Percentiles rank a stretch among this genome's conserved stretches.
These are phyloP conservation scores for Falcaria lacertinaria DNA, from an alignment of 2,888 invertebrate species.

Conservation along the genomic window DNA sequence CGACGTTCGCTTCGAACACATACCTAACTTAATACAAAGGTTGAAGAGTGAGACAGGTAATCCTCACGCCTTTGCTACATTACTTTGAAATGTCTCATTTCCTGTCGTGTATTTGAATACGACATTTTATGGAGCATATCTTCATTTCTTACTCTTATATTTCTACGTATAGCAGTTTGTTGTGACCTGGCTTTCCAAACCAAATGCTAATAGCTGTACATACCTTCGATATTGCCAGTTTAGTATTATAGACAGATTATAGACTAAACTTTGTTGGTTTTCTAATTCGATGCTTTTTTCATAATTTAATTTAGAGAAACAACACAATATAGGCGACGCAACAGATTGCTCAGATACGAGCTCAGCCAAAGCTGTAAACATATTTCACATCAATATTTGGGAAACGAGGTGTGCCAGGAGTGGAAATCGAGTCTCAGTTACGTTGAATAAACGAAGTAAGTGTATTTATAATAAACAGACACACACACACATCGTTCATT, in stretches of 20 bases:
- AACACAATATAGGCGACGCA: slow-evolving; percentile 2
- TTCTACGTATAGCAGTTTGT: too few species aligned
- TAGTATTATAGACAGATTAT: too few species aligned
- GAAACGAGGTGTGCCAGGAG: slow-evolving; percentile 38
- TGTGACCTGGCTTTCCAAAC: too few species aligned
- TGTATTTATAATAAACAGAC: slow-evolving; percentile 3
- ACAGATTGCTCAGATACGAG: slow-evolving; percentile 11
- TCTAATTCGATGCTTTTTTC: too few species aligned
- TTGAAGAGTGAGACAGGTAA: slow-evolving; percentile 21
- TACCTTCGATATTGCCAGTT: too few species aligned
- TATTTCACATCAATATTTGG: slow-evolving; percentile 43
- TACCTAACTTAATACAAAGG: slow-evolving; percentile 42
- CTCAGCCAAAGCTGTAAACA: slow-evolving; percentile 17
- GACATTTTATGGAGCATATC: too few species aligned
- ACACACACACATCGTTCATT: too few species aligned
- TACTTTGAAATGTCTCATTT: too few species aligned
- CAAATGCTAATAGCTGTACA: too few species aligned
- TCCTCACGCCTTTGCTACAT: not conserved
- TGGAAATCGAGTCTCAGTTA: slow-evolving; percentile 38
- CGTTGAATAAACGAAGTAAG: slow-evolving; percentile 46
- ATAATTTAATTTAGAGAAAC: slow-evolving; percentile 10
- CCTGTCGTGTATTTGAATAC: too few species aligned
- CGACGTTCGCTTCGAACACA: slow-evolving; percentile 30
- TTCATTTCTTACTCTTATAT: too few species aligned
- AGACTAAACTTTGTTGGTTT: too few species aligned